Conservation (phyloP, 2,797 vertebrate genomes). For the Cercopithecus mitis region DNA sequence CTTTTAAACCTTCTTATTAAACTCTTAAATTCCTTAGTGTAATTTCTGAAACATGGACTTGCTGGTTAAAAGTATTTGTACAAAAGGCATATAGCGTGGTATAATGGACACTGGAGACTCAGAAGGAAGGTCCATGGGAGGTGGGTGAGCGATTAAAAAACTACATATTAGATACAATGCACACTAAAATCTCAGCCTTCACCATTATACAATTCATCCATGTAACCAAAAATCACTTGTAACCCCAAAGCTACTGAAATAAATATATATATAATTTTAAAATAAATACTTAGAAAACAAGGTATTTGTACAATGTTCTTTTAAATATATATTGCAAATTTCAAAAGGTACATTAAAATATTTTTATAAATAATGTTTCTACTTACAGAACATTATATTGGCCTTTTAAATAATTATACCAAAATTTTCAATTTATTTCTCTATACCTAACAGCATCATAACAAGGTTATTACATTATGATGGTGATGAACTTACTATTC, state of each 20-base stretch:
- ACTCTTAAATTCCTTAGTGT: constrained; percentile 15
- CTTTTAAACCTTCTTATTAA: constrained; percentile 41
- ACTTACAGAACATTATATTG: background rate
- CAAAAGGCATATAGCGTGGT: background rate
- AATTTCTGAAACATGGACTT: background rate
- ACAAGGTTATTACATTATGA: background rate
- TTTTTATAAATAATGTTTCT: constrained; percentile 51
- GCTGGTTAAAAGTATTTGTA: background rate
- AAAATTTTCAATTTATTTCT: constrained; percentile 43
- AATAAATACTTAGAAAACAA: background rate
- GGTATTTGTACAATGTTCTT: background rate
- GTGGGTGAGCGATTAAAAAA: background rate
- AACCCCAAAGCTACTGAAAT: background rate
- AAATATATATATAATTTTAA: background rate
- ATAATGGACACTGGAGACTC: background rate
- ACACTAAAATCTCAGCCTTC: background rate
- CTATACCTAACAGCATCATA: background rate
- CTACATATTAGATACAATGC: background rate
- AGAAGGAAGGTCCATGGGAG: background rate
- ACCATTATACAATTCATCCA: background rate
- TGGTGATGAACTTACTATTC: background rate
- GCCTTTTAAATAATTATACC: background rate
- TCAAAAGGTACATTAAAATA: background rate
- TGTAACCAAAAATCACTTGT: background rate
- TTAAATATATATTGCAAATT: constrained; percentile 21